A percentile compares a stretch with the other conserved stretches of the same genome.
These are phyloP conservation scores for Nanorana parkeri DNA, from an alignment of 2,113 vertebrate species.

Conservation along the genomic window DNA sequence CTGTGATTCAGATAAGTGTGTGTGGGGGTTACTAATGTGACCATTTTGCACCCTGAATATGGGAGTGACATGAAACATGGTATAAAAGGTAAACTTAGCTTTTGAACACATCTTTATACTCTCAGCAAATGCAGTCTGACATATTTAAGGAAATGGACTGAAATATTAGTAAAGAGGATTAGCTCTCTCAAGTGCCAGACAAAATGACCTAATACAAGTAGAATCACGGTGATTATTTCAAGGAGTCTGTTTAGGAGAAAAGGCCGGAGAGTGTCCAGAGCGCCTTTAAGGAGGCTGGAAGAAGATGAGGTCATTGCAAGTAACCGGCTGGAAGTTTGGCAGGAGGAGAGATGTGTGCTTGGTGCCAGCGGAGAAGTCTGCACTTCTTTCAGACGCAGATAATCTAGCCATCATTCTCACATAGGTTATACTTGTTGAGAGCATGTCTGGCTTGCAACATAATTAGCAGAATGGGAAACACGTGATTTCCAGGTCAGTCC, in stretches of 20 bases:
- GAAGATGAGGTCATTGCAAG: conserved; percentile 38
- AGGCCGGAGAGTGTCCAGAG: conserved; percentile 31
- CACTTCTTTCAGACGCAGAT: conserved; percentile 38
- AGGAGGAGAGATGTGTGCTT: conserved; percentile 5
- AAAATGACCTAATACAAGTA: conserved; percentile 35
- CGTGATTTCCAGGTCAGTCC: conserved; percentile 35
- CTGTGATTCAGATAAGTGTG: no score
- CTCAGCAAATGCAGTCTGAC: not conserved
- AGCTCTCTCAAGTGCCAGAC: conserved; percentile 6
- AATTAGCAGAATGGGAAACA: conserved; percentile 8
- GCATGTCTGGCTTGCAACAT: conserved; percentile 42
- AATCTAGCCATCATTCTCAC: conserved; percentile 6
- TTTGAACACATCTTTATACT: not conserved
- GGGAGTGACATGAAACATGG: no score
- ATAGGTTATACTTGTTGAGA: conserved; percentile 42
- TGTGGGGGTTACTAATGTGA: no score
- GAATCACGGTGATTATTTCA: conserved; percentile 26
- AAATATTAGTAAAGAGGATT: conserved; percentile 5
- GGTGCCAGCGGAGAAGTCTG: conserved; percentile 26
- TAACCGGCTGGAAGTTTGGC: conserved; percentile 16
- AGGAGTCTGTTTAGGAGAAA: conserved; percentile 2
- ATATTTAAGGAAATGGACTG: no score
- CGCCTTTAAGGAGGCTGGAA: conserved; percentile 23
- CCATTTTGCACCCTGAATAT: no score
- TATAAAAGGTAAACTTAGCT: not conserved